Conservation (phyloP, 1,140 invertebrate species). For the Lasaia peninsularis region DNA sequence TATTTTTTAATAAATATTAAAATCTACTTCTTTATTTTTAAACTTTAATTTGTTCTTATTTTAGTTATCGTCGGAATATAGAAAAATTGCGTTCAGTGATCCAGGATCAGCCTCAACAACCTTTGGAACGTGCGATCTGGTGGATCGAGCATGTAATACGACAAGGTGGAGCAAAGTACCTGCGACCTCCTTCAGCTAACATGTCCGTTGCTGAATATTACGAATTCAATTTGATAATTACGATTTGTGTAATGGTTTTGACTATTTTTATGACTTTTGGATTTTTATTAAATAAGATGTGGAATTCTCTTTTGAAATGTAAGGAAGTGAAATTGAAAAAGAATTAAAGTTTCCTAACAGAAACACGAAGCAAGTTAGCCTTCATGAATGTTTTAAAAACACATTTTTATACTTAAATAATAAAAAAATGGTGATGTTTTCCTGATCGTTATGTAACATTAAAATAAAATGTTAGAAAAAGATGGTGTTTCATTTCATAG, state of each 20-base stretch:
- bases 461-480: too few species aligned
- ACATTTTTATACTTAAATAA: too few species aligned
- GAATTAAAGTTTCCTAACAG: neutral
- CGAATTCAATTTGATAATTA: constrained; percentile 32
- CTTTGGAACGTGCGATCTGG: constrained; percentile 68
- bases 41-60: constrained; percentile 5
- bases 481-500: too few species aligned
- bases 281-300: neutral
- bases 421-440: too few species aligned
- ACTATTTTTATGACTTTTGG: neutral
- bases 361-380: too few species aligned
- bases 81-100: constrained; percentile 23
- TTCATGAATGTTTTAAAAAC: too few species aligned
- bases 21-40: too few species aligned
- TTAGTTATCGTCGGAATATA: constrained; percentile 35
- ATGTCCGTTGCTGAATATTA: constrained; percentile 39
- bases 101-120: constrained; percentile 21
- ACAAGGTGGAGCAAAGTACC: constrained; percentile 68
- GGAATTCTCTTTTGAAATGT: neutral
- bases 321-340: neutral
- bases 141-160: constrained; percentile 78
- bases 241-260: neutral
- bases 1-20: neutral
- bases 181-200: constrained; percentile 47
- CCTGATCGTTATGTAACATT: too few species aligned